Evolutionary conservation across 2,797 vertebrate species (phyloP).

Genomic region (Thalassophryne amazonica): DNA sequence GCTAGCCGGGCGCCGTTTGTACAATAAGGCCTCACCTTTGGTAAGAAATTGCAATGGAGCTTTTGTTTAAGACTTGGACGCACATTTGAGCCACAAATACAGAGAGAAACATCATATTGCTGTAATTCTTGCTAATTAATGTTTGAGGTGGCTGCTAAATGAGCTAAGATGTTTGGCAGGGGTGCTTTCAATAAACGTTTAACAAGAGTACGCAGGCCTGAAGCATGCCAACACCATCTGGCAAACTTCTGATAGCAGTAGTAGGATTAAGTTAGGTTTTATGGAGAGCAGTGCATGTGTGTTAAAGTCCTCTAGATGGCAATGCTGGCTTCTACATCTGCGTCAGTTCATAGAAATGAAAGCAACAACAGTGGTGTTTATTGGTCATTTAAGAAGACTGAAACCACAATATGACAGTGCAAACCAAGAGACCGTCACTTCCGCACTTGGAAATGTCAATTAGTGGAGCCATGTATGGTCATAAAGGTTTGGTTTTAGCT

Average conservation of each 20-base stretch:
- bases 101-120: slow-evolving; percentile 40
- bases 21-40: slow-evolving; percentile 22
- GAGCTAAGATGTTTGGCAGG: slow-evolving; percentile 52
- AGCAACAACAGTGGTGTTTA: no score
- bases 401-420: no score
- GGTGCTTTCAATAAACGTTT: slow-evolving; percentile 32
- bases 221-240: slow-evolving; percentile 34
- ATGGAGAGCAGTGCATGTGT: not conserved
- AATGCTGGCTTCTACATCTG: slow-evolving; percentile 13
- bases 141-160: slow-evolving; percentile 51
- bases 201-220: slow-evolving; percentile 26
- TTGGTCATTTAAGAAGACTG: no score
- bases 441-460: no score
- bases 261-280: slow-evolving; percentile 10
- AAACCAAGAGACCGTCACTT: no score
- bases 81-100: slow-evolving; percentile 50
- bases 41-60: slow-evolving; percentile 13
- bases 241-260: slow-evolving; percentile 13
- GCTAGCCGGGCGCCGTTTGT: slow-evolving; percentile 25
- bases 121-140: slow-evolving; percentile 59
- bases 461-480: no score
- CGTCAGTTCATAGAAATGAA: not conserved
- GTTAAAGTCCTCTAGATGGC: slow-evolving; percentile 44
- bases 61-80: slow-evolving; percentile 52
- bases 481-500: no score